Conservation (phyloP, 2,888 invertebrate genomes). For the Napeogenes inachia region DNA sequence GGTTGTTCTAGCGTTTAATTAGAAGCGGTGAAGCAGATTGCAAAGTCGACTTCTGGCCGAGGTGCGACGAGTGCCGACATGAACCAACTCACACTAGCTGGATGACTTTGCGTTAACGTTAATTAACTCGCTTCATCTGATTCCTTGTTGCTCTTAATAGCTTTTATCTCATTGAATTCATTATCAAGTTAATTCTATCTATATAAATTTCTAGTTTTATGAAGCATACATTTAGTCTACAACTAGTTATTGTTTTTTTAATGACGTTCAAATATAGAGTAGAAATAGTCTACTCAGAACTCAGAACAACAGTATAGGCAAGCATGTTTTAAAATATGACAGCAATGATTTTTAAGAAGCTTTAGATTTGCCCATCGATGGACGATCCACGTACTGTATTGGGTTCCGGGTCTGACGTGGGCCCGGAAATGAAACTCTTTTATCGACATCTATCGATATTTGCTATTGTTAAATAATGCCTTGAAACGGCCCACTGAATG, state of each 20-base stretch:
- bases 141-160: slow-evolving; percentile 32
- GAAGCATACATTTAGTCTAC: neutral
- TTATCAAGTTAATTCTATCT: slow-evolving; percentile 1
- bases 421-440: slow-evolving; percentile 64
- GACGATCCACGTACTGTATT: slow-evolving; percentile 55
- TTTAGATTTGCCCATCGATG: slow-evolving; percentile 45
- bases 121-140: slow-evolving; percentile 57
- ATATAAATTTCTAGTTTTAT: neutral
- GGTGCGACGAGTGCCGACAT: slow-evolving; percentile 35
- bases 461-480: slow-evolving; percentile 15
- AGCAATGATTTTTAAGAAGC: slow-evolving; percentile 44
- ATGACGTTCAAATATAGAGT: too few species aligned
- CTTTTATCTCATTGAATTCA: slow-evolving; percentile 24
- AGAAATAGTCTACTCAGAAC: too few species aligned
- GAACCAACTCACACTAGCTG: slow-evolving; percentile 42
- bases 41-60: slow-evolving; percentile 42
- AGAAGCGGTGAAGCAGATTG: slow-evolving; percentile 44
- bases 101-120: slow-evolving; percentile 61
- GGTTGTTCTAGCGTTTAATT: slow-evolving; percentile 48
- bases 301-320: too few species aligned
- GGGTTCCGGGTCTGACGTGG: slow-evolving; percentile 57
- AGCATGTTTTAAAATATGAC: slow-evolving; percentile 10
- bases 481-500: neutral
- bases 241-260: too few species aligned
- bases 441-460: slow-evolving; percentile 51